These are phyloP conservation scores for Ametastegia equiseti DNA, from an alignment of 2,888 invertebrate genomes.

Conservation along the genomic window DNA sequence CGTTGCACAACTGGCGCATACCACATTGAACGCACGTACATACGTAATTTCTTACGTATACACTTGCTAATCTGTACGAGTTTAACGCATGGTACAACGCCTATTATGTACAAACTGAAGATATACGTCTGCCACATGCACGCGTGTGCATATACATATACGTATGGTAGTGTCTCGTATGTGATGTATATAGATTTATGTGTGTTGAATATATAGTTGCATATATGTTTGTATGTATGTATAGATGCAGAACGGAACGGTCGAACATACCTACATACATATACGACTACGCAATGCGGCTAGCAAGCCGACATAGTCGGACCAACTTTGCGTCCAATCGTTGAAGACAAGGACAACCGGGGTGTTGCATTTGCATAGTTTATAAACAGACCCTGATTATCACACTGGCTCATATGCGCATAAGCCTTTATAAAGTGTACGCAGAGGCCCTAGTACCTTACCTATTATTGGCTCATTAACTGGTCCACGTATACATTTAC, in stretches of 20 bases:
- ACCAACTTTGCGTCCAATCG: constrained; percentile 13
- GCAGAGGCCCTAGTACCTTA: not conserved
- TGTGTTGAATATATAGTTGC: not conserved
- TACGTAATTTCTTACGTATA: not conserved
- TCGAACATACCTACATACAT: too few species aligned
- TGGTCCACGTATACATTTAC: not conserved
- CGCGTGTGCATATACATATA: not conserved
- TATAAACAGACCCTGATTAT: constrained; percentile 32
- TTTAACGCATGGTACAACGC: constrained; percentile 24
- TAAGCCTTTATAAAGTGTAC: not conserved
- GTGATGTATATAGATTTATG: not conserved
- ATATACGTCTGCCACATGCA: not conserved
- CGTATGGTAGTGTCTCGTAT: too few species aligned
- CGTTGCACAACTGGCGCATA: not conserved
- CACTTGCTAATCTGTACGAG: constrained; percentile 11
- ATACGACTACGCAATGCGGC: constrained; percentile 23
- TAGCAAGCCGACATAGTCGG: not conserved
- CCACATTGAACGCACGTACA: not conserved
- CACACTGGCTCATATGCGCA: not conserved
- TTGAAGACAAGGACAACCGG: constrained; percentile 29
- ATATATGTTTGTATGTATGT: not conserved
- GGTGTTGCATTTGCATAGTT: constrained; percentile 37
- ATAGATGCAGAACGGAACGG: too few species aligned
- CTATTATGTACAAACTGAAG: constrained; percentile 6
- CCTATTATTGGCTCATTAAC: not conserved